phyloP scores from a whole-genome alignment of 2,113 vertebrate genomes.

The Elachura formosa region DNA sequence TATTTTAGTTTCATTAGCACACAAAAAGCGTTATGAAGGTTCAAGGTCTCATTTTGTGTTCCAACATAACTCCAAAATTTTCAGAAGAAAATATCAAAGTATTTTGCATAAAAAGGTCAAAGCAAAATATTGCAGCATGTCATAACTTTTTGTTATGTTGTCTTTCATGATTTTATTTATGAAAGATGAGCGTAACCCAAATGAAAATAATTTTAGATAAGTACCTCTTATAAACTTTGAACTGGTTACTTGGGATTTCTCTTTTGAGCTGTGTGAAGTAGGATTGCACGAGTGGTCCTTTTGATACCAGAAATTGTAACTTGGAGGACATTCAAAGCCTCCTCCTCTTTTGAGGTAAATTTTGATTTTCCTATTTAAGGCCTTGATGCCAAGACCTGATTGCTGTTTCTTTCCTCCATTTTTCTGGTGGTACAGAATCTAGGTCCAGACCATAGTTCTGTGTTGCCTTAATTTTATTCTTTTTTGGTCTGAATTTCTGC shows the following conservation, averaged over 20 bases:
- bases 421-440: slow-evolving; percentile 2
- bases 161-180: not conserved
- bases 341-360: not conserved
- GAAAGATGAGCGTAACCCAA: not conserved
- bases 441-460: not conserved
- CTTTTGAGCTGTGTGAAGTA: not conserved
- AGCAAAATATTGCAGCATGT: not conserved
- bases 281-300: not conserved
- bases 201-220: not conserved
- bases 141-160: not conserved
- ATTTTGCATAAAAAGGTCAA: not conserved
- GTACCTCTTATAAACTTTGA: not conserved
- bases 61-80: not conserved
- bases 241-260: not conserved
- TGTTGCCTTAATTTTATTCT: not conserved
- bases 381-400: not conserved
- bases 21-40: not conserved
- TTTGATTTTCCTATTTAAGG: not conserved
- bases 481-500: not conserved
- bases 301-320: not conserved
- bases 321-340: not conserved
- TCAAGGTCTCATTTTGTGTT: not conserved
- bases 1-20: not conserved
- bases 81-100: not conserved
- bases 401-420: not conserved